phyloP scores from a whole-genome alignment of 1,140 invertebrate genomes.

The Chymomyza costata region DNA sequence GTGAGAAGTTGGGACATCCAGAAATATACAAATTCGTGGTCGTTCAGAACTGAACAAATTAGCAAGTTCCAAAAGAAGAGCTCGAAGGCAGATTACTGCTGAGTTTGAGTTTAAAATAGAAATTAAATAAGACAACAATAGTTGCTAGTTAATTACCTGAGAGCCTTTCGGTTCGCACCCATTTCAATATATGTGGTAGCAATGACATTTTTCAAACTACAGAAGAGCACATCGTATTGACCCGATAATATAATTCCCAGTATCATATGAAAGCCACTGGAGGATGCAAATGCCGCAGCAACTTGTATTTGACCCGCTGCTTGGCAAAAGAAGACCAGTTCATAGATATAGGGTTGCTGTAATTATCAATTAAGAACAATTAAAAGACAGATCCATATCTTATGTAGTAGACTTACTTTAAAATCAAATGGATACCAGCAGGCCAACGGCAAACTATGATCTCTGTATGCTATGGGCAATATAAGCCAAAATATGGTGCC shows the following conservation, averaged over 20 bases:
- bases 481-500: constrained; percentile 61
- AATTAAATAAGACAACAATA: no score
- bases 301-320: constrained; percentile 62
- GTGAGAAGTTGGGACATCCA: no score
- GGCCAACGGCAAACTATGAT: constrained; percentile 54
- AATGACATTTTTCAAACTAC: constrained; percentile 64
- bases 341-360: constrained; percentile 61
- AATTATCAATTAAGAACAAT: not conserved
- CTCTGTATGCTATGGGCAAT: constrained; percentile 54
- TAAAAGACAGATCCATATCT: no score
- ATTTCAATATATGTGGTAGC: constrained; percentile 51
- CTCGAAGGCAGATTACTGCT: no score
- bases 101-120: no score
- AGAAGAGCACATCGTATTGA: constrained; percentile 62
- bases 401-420: constrained; percentile 24
- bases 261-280: constrained; percentile 58
- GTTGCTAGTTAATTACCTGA: constrained; percentile 39
- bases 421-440: constrained; percentile 73
- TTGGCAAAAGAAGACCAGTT: constrained; percentile 54
- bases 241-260: constrained; percentile 59
- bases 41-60: no score
- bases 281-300: constrained; percentile 51
- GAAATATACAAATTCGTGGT: no score
- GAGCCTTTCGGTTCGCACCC: constrained; percentile 22
- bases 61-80: no score